phyloP scores from a whole-genome alignment of 2,888 invertebrate species.

The Lamellibrachia columna region DNA sequence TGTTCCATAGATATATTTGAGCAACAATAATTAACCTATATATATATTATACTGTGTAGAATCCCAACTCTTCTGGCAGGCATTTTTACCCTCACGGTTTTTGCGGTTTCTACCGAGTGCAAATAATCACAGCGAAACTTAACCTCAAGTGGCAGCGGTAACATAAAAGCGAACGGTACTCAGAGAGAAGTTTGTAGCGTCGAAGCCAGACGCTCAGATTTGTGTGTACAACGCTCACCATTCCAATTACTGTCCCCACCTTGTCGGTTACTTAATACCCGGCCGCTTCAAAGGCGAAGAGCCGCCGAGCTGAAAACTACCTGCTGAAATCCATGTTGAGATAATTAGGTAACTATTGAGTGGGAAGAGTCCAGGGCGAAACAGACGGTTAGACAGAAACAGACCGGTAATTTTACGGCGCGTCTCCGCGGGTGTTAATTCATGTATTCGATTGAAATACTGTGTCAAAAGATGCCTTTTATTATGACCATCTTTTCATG shows the following conservation, averaged over 20 bases:
- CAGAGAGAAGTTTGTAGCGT: neutral
- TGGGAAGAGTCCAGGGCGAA: neutral
- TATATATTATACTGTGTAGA: neutral
- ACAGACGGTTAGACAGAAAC: neutral
- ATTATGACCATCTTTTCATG: slow-evolving; percentile 1
- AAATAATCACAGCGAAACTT: neutral
- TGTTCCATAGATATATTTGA: neutral
- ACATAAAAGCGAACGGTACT: slow-evolving; percentile 4
- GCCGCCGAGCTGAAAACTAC: slow-evolving; percentile 3
- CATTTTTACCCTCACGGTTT: neutral
- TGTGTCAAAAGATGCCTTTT: neutral
- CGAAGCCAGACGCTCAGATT: neutral
- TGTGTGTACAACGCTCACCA: neutral
- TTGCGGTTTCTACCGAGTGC: neutral
- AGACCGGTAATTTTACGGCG: neutral
- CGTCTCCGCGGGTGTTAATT: neutral
- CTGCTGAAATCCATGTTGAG: slow-evolving; percentile 6
- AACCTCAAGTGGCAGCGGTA: neutral
- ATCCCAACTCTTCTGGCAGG: neutral
- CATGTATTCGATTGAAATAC: slow-evolving; percentile 8
- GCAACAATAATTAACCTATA: neutral
- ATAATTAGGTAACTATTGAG: neutral
- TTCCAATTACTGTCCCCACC: slow-evolving; percentile 16
- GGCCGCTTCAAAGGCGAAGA: neutral
- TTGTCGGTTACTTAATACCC: neutral